Percentiles rank a stretch among this genome's conserved stretches.
phyloP scores from a whole-genome alignment of 2,113 vertebrate species.

The Dinomys branickii region DNA sequence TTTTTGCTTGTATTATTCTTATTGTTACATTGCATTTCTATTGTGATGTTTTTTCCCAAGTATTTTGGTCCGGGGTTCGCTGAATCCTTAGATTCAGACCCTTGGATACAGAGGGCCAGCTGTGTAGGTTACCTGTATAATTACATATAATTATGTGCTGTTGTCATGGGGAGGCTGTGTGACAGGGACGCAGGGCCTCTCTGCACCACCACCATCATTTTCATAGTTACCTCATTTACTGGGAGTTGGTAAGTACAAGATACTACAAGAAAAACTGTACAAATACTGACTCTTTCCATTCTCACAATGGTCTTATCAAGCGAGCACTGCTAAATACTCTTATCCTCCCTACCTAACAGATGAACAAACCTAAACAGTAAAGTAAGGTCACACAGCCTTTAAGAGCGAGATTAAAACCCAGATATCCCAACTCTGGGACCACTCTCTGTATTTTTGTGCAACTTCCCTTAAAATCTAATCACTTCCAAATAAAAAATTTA shows the following conservation, averaged over 20 bases:
- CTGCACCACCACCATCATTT: neutral
- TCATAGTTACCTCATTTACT: neutral
- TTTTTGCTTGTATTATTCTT: neutral
- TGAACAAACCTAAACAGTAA: neutral
- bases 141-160: neutral
- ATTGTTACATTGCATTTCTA: neutral
- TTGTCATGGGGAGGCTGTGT: neutral
- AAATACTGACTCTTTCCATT: neutral
- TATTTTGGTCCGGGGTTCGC: neutral
- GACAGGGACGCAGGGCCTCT: neutral
- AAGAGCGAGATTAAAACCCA: neutral
- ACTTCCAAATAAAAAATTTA: slow-evolving; percentile 22
- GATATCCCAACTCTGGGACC: neutral
- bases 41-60: neutral
- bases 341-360: neutral
- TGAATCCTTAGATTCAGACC: neutral
- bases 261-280: neutral
- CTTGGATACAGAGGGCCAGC: neutral
- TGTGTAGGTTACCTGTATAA: neutral
- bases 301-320: neutral
- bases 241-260: neutral
- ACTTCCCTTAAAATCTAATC: neutral
- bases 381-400: neutral
- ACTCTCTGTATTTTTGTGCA: neutral
- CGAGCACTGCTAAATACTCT: neutral